A percentile compares a stretch with the other conserved stretches of the same genome.
These are phyloP conservation scores for Enteromius thamalakanensis DNA, from an alignment of 2,797 vertebrate species.

Conservation along the genomic window DNA sequence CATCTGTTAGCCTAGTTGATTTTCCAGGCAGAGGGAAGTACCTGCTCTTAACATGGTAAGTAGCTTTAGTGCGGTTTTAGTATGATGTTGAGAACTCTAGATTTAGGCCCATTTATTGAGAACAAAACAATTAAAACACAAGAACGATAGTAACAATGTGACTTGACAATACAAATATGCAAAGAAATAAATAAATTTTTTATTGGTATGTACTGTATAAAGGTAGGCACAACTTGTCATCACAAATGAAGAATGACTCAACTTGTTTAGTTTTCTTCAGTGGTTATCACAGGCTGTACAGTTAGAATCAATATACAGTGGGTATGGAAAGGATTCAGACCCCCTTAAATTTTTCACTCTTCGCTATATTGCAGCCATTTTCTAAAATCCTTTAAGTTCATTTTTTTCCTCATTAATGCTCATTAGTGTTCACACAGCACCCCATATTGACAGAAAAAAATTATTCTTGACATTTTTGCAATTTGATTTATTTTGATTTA, in stretches of 20 bases:
- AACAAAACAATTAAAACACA: background rate
- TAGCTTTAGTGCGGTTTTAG: background rate
- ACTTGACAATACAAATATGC: background rate
- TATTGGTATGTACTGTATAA: too few relatives aligned
- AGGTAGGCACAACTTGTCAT: background rate
- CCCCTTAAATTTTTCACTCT: too few relatives aligned
- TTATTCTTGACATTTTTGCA: too few relatives aligned
- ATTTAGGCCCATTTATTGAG: background rate
- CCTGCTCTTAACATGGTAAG: slow-evolving; percentile 40
- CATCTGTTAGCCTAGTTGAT: slow-evolving; percentile 64
- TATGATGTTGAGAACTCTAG: background rate
- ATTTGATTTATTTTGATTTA: too few relatives aligned
- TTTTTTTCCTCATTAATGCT: too few relatives aligned
- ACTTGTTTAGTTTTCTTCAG: background rate
- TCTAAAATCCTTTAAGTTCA: too few relatives aligned
- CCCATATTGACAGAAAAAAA: too few relatives aligned
- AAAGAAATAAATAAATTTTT: too few relatives aligned
- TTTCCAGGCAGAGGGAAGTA: slow-evolving; percentile 57
- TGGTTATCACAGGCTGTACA: background rate
- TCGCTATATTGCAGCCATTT: too few relatives aligned
- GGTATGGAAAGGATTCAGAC: too few relatives aligned
- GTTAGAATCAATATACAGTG: background rate
- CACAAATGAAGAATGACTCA: background rate
- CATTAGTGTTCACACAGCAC: too few relatives aligned
- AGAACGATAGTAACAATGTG: background rate